These are phyloP conservation scores for Turritopsis dohrnii DNA, from an alignment of 30 jellyfish, hydroid and myxozoan species.

Conservation along the genomic window DNA sequence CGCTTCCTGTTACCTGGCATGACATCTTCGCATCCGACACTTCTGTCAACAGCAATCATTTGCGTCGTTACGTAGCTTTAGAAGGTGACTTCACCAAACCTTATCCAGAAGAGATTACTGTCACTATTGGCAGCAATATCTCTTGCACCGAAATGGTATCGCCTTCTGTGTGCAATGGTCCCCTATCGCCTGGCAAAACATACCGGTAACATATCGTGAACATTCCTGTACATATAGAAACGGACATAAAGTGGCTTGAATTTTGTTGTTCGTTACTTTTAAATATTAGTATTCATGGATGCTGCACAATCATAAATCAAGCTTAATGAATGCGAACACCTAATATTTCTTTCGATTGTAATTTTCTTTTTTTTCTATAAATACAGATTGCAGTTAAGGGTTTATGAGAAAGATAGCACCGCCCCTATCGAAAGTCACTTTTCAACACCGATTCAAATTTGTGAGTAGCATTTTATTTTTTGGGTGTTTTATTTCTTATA, in stretches of 20 bases:
- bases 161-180: conserved; percentile 64
- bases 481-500: not conserved
- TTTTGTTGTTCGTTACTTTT: too few relatives aligned
- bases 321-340: too few relatives aligned
- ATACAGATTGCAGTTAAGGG: conserved; percentile 71
- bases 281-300: too few relatives aligned
- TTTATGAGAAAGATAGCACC: conserved; percentile 38
- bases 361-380: too few relatives aligned
- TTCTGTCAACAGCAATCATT: conserved; percentile 8
- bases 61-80: conserved; percentile 50
- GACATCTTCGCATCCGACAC: conserved; percentile 24
- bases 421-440: conserved; percentile 74
- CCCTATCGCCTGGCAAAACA: conserved; percentile 44
- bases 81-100: conserved; percentile 16
- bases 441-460: conserved; percentile 45
- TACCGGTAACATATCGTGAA: conserved; percentile 44
- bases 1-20: conserved; percentile 55
- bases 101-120: not conserved
- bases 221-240: not conserved
- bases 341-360: too few relatives aligned
- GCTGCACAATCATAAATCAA: too few relatives aligned
- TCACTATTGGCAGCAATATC: conserved; percentile 51
- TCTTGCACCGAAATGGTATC: conserved; percentile 37
- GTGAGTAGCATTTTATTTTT: conserved; percentile 34
- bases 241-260: not conserved